Evolutionary conservation across 2,797 vertebrate genomes (phyloP).

Genomic region (Chelonia mydas): DNA sequence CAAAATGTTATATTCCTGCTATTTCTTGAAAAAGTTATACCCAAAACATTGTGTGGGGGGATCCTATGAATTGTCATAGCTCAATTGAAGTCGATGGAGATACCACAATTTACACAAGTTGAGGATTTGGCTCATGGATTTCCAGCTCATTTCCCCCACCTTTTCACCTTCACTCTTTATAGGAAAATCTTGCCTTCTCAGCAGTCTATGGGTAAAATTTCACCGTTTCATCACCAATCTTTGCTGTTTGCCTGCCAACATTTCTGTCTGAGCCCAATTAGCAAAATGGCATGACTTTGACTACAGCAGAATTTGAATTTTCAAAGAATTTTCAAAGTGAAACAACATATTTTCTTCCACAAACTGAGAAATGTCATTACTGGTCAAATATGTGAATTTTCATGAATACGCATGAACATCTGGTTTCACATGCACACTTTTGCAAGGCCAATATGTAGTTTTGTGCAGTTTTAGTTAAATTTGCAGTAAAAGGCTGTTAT

Average conservation of each 20-base stretch:
- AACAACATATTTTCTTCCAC: neutral
- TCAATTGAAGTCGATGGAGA: neutral
- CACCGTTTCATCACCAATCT: neutral
- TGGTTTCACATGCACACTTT: neutral
- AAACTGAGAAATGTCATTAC: too few species aligned
- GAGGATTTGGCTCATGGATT: neutral
- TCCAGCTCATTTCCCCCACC: neutral
- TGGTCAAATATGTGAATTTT: neutral
- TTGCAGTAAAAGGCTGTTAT: slow-evolving; percentile 6
- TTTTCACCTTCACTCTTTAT: neutral
- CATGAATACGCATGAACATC: neutral
- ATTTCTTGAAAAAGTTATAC: neutral
- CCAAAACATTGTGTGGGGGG: neutral
- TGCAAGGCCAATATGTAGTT: neutral
- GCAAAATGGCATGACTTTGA: neutral
- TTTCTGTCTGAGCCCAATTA: neutral
- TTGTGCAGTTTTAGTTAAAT: neutral
- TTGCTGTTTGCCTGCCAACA: neutral
- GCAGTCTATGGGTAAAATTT: neutral
- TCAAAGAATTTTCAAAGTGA: neutral
- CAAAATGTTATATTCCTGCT: neutral
- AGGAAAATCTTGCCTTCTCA: neutral
- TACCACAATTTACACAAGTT: neutral
- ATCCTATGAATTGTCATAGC: neutral
- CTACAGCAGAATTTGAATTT: neutral